Conservation (phyloP, 2,113 vertebrate species). For the Pterocles burchelli region DNA sequence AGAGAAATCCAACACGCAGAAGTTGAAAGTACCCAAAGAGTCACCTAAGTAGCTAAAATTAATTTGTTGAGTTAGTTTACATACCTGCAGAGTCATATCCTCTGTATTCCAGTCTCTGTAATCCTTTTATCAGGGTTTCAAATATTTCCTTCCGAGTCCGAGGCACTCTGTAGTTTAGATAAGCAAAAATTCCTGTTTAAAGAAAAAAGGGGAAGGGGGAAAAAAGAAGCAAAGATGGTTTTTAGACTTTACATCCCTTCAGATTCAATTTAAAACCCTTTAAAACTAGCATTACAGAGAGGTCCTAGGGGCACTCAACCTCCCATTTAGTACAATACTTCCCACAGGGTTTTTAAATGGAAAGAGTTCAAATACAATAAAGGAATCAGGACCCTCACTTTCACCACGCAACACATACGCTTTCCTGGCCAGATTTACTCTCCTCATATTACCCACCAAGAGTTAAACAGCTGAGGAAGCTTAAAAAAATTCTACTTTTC, state of each 20-base stretch:
- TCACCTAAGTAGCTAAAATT: background rate
- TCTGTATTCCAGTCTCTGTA: conserved; percentile 95
- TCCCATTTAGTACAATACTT: background rate
- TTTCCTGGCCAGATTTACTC: background rate
- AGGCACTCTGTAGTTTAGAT: conserved; percentile 94
- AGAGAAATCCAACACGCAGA: background rate
- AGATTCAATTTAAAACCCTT: background rate
- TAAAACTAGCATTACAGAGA: background rate
- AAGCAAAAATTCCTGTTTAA: conserved; percentile 92
- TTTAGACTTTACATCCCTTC: background rate
- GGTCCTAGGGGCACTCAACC: background rate
- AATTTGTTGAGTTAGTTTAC: background rate
- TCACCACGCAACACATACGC: background rate
- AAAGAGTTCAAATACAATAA: background rate
- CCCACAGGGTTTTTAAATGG: background rate
- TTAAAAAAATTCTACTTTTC: conserved; percentile 14
- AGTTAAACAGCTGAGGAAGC: conserved; percentile 17
- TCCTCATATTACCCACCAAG: background rate
- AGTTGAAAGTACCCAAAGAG: background rate
- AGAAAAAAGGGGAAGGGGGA: background rate
- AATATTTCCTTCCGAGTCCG: conserved; percentile 93
- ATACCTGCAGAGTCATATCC: conserved; percentile 98
- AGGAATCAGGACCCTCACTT: background rate
- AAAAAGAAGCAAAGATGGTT: background rate
- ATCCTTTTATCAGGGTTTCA: conserved; percentile 90